A percentile compares a stretch with the other conserved stretches of the same genome.
Conservation (phyloP, 2,888 invertebrate genomes). For the Rhaphigaster nebulosa region DNA sequence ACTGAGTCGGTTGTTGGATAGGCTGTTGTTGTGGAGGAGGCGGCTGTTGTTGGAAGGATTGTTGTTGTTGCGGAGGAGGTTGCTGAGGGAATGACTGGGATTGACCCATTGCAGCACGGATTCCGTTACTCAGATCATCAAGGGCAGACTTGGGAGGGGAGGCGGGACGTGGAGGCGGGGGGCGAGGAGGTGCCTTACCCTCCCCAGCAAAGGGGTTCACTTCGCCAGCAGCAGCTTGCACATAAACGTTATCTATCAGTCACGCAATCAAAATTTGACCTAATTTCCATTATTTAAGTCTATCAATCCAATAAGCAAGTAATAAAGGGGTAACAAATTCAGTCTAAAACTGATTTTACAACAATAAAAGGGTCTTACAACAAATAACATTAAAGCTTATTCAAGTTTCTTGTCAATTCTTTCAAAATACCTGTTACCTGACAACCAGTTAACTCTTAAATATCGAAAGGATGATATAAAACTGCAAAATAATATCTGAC, state of each 20-base stretch:
- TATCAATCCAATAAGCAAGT: not conserved
- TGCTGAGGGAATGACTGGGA: slow-evolving; percentile 59
- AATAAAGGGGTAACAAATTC: not conserved
- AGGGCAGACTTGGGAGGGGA: slow-evolving; percentile 76
- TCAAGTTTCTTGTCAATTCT: not conserved
- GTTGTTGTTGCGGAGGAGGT: slow-evolving; percentile 22
- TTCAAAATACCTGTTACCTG: not conserved
- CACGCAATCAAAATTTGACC: not conserved
- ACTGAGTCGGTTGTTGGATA: slow-evolving; percentile 19
- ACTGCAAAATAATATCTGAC: too few relatives aligned
- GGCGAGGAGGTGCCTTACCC: slow-evolving; percentile 68
- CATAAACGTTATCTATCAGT: slow-evolving; percentile 67
- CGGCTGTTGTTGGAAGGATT: slow-evolving; percentile 21
- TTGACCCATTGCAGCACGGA: slow-evolving; percentile 76
- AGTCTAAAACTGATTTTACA: not conserved
- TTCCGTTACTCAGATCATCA: slow-evolving; percentile 79
- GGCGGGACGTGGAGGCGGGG: slow-evolving; percentile 67
- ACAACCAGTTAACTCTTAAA: not conserved
- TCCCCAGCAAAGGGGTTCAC: slow-evolving; percentile 74
- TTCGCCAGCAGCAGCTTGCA: slow-evolving; percentile 73
- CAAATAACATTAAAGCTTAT: not conserved
- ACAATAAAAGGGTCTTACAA: not conserved
- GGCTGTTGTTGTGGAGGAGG: slow-evolving; percentile 58
- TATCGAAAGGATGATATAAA: not conserved
- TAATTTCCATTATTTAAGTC: not conserved